phyloP scores from a whole-genome alignment of 2,797 vertebrate species.

The Sciaenops ocellatus region DNA sequence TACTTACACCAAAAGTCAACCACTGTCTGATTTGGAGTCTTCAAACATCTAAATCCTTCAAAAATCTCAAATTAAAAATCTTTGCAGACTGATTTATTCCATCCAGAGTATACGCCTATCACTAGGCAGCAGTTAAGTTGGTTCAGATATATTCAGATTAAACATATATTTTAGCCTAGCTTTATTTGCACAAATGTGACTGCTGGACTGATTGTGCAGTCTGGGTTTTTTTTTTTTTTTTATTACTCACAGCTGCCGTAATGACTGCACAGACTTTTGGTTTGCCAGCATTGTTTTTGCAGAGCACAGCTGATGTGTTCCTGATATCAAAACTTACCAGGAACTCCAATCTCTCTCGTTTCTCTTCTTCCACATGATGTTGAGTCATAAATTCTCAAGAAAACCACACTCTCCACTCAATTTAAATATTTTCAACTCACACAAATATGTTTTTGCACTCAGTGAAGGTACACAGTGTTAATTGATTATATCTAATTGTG shows the following conservation, averaged over 20 bases:
- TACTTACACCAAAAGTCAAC: neutral
- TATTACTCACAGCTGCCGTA: neutral
- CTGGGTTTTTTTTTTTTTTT: neutral
- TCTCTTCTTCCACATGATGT: neutral
- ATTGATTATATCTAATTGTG: neutral
- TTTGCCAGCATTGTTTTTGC: neutral
- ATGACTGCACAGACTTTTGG: neutral
- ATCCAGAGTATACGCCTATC: neutral
- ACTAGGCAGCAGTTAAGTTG: neutral
- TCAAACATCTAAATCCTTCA: neutral
- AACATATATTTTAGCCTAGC: neutral
- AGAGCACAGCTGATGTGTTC: neutral
- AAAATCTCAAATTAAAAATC: neutral
- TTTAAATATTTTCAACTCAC: neutral
- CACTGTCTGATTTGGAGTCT: neutral
- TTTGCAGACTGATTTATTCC: neutral
- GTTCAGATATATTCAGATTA: neutral
- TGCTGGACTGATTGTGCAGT: neutral
- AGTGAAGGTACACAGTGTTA: neutral
- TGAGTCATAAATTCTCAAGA: neutral
- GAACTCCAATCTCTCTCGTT: neutral
- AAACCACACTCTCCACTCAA: neutral
- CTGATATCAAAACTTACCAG: neutral
- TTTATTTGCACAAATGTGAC: neutral
- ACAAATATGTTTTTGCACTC: neutral